Evolutionary conservation across 2,113 vertebrate genomes (phyloP), one percentile per base, ranked within the genome.

Genomic region (Diglossa brunneiventris): DNA sequence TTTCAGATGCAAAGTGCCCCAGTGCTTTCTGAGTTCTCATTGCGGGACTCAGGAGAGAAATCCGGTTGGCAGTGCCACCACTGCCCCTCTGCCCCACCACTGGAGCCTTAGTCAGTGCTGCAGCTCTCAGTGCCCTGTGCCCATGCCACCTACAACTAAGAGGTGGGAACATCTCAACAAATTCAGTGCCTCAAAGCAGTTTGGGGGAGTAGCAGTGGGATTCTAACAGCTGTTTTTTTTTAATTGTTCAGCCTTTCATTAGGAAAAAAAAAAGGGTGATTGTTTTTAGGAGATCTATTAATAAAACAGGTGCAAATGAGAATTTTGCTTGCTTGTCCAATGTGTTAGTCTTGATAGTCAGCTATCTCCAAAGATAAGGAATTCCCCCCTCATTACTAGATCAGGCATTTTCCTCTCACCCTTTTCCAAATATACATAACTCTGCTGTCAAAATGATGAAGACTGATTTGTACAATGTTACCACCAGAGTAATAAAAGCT

Each of bases 11-110:
- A 1, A 81, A 64, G 41, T 41, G 70, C 39, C 11, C 44, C 72
- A 46, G 55, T 1, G 2, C 22, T 75, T 76, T 18, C 16, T 15
- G 33, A 6, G 52, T 50, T 59, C 58, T 49, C 30, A 24, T 7
- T 0, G 5, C 10, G 13, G 37, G 21, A 10, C 59, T 47, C 3
- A 0, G 74, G 24, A 68, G 37, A 53, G 21, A 18, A 88, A 37
- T 28, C 15, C 3, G 1, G 19, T 6, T 0, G 4, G n/a, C 49
- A 33, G 41, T 13, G 50, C 46, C 0, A 7, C 56, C 0, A 0
- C 68, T 86, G 26, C 23, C 39, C 3, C 35, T 33, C 50, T 15
- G 63, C 21, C 55, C 5, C 46, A 8, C 27, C 46, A 3, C 19
- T 2, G 13, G 9, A 61, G 73, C 50, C 41, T 6, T 4, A 17